Evolutionary conservation across 2,888 invertebrate genomes (phyloP).

Genomic region (Dasypolia templi): DNA sequence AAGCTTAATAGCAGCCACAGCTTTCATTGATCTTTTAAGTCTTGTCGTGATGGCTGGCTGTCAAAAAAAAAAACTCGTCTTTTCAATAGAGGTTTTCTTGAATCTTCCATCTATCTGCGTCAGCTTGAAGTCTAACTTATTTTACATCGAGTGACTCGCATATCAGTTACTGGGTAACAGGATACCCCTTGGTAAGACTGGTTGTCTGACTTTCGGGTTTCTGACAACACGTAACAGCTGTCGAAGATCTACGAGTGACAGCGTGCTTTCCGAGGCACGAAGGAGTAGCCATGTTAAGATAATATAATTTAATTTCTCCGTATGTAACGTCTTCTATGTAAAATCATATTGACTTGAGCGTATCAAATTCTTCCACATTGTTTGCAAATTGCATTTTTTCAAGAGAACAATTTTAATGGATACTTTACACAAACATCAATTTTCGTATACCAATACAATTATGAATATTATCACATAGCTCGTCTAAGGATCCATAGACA

Average conservation of each 20-base stretch:
- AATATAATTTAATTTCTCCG: neutral
- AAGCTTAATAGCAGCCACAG: neutral
- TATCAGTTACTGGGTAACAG: too few species aligned
- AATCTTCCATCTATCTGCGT: neutral
- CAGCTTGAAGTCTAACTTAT: too few species aligned
- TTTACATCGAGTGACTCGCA: too few species aligned
- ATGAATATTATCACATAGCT: constrained; percentile 26
- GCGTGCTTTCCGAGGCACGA: too few species aligned
- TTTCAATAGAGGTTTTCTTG: neutral
- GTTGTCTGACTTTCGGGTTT: too few species aligned
- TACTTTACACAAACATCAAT: constrained; percentile 46
- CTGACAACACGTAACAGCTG: too few species aligned
- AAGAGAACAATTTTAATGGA: constrained; percentile 32
- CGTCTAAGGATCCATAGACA: neutral
- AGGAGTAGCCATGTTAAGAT: neutral
- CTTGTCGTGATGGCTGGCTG: neutral
- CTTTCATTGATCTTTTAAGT: neutral
- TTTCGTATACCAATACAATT: constrained; percentile 49
- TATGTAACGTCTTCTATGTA: neutral
- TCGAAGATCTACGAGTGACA: too few species aligned
- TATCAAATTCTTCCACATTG: constrained; percentile 39
- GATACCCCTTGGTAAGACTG: too few species aligned
- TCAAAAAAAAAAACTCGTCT: neutral
- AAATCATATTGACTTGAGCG: constrained; percentile 23
- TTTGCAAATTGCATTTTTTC: constrained; percentile 54